Evolutionary conservation across 2,888 invertebrate genomes (phyloP).

Genomic region (Parascotia fuliginaria): DNA sequence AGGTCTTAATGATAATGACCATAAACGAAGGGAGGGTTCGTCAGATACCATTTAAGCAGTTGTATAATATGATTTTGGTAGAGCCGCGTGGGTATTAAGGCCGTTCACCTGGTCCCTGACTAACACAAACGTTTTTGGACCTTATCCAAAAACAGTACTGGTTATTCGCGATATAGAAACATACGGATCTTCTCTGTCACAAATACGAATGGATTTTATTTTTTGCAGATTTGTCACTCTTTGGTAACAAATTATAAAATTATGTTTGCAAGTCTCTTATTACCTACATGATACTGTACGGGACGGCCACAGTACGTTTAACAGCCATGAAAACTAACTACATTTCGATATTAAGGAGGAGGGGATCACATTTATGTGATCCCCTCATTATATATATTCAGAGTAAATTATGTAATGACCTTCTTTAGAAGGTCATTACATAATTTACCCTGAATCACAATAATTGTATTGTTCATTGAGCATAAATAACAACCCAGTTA

Average conservation of each 20-base stretch:
- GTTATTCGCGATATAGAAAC: constrained; percentile 28
- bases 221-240: constrained; percentile 17
- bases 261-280: too few relatives aligned
- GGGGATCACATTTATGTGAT: too few relatives aligned
- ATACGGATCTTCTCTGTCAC: constrained; percentile 16
- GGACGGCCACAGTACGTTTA: too few relatives aligned
- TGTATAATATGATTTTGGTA: constrained; percentile 47
- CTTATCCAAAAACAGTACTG: constrained; percentile 70
- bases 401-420: too few relatives aligned
- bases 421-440: too few relatives aligned
- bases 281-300: too few relatives aligned
- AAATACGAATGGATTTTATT: constrained; percentile 18
- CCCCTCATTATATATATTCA: too few relatives aligned
- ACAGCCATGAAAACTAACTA: too few relatives aligned
- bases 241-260: too few relatives aligned
- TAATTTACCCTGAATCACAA: not conserved
- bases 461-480: not conserved
- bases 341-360: too few relatives aligned
- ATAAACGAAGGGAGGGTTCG: constrained; percentile 50
- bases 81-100: constrained; percentile 69
- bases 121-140: constrained; percentile 65
- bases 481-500: constrained; percentile 8
- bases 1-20: constrained; percentile 53
- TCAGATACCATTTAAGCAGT: constrained; percentile 49
- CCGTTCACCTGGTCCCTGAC: constrained; percentile 73